A percentile compares a stretch with the other conserved stretches of the same genome.
These are phyloP conservation scores for Steinernema carpocapsae DNA, from an alignment of 2,888 invertebrate species.

Conservation along the genomic window DNA sequence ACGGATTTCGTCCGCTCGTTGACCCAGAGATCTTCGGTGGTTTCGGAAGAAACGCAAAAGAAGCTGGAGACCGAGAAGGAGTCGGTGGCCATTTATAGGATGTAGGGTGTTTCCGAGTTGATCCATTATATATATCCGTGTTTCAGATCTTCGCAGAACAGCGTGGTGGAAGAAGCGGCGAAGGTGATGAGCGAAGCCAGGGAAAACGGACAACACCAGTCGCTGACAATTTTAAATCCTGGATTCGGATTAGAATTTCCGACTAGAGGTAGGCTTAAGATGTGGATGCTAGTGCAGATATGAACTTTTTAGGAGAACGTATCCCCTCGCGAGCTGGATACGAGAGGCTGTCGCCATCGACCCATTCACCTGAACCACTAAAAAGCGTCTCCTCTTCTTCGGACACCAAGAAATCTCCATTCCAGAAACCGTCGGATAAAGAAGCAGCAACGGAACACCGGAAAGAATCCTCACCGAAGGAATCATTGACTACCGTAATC, in stretches of 20 bases:
- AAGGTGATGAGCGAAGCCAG: neutral
- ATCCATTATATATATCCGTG: neutral
- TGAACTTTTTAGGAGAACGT: neutral
- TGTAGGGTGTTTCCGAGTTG: neutral
- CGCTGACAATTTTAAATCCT: slow-evolving; percentile 4
- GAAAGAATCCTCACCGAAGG: neutral
- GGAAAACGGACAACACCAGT: neutral
- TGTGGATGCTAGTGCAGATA: neutral
- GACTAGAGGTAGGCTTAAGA: neutral
- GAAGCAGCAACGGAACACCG: too few relatives aligned
- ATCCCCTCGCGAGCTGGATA: neutral
- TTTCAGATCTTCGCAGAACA: slow-evolving; percentile 4
- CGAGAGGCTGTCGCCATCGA: neutral
- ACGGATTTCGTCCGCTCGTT: slow-evolving; percentile 15
- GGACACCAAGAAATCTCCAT: too few relatives aligned
- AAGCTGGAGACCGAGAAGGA: neutral
- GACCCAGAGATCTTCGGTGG: neutral
- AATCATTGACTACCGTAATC: slow-evolving; percentile 27
- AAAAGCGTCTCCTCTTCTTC: too few relatives aligned
- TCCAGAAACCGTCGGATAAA: too few relatives aligned
- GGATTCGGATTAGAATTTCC: slow-evolving; percentile 1
- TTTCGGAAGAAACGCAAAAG: neutral
- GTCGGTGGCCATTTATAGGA: slow-evolving; percentile 14
- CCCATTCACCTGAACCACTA: too few relatives aligned
- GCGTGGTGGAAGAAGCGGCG: slow-evolving; percentile 10